Evolutionary conservation across 1,140 invertebrate species (phyloP).

Genomic region (Adoxophyes honmai): DNA sequence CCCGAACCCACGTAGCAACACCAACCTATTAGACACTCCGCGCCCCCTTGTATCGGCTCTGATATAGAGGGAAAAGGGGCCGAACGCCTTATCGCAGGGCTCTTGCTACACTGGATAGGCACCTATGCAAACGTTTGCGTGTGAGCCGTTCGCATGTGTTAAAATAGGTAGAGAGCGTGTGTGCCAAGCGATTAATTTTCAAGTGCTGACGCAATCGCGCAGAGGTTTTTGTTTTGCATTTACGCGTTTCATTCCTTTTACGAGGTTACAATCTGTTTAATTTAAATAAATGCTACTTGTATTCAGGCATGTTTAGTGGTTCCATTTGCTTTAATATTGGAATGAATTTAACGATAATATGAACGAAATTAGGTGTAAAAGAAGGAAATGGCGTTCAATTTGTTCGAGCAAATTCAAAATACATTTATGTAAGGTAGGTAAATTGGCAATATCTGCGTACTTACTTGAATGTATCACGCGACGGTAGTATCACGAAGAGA

Average conservation of each 20-base stretch:
- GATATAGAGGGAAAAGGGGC: background rate
- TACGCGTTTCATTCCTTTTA: slow-evolving; percentile 14
- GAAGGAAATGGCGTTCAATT: no score
- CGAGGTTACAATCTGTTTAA: background rate
- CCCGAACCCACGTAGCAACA: slow-evolving; percentile 9
- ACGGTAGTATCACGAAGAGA: no score
- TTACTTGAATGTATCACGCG: no score
- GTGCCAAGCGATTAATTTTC: slow-evolving; percentile 8
- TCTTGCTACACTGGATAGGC: slow-evolving; percentile 16
- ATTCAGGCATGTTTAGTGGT: no score
- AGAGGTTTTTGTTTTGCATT: slow-evolving; percentile 11
- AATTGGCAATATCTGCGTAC: no score
- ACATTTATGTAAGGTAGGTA: no score
- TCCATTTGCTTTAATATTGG: no score
- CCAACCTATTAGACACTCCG: slow-evolving; percentile 21
- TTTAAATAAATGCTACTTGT: background rate
- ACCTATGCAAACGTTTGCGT: no score
- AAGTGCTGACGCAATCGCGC: slow-evolving; percentile 13
- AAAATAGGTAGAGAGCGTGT: slow-evolving; percentile 6
- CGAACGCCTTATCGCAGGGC: background rate
- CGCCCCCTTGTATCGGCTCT: slow-evolving; percentile 9
- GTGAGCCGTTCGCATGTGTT: background rate
- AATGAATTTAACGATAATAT: no score
- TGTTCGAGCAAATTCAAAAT: no score
- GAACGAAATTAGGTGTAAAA: no score